A percentile compares a stretch with the other conserved stretches of the same genome.
phyloP scores from a whole-genome alignment of 2,113 vertebrate species.

The Oceanodroma tethys region DNA sequence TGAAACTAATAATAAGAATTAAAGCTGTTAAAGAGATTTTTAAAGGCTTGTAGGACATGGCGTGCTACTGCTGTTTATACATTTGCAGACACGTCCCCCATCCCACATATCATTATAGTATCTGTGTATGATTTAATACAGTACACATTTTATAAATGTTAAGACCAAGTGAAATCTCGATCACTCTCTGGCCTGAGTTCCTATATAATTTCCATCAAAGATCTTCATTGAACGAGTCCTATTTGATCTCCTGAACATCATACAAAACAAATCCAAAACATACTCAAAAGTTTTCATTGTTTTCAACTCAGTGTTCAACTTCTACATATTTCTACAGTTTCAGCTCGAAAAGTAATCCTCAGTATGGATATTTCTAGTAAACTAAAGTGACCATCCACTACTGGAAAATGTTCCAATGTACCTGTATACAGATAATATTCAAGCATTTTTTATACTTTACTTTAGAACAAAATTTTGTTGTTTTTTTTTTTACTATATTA shows the following conservation, averaged over 20 bases:
- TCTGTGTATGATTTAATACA: not conserved
- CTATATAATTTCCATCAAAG: not conserved
- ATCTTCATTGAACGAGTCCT: not conserved
- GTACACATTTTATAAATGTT: not conserved
- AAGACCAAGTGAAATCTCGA: not conserved
- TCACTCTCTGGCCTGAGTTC: not conserved
- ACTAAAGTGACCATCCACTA: not conserved
- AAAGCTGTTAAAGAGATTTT: not conserved
- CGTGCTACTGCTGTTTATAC: not conserved
- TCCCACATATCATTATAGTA: not conserved
- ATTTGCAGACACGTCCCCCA: not conserved
- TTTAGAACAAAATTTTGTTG: not conserved
- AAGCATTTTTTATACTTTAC: not conserved
- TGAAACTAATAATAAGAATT: not conserved
- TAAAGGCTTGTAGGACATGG: not conserved
- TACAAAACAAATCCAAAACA: not conserved
- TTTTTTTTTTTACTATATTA: not conserved
- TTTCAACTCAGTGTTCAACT: not conserved
- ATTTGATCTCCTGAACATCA: not conserved
- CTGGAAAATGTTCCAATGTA: not conserved
- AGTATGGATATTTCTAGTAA: not conserved
- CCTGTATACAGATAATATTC: not conserved
- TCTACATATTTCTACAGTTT: not conserved
- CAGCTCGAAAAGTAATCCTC: not conserved
- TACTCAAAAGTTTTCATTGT: not conserved